phyloP scores from a whole-genome alignment of 1,140 invertebrate species.

The Aphis craccivora region DNA sequence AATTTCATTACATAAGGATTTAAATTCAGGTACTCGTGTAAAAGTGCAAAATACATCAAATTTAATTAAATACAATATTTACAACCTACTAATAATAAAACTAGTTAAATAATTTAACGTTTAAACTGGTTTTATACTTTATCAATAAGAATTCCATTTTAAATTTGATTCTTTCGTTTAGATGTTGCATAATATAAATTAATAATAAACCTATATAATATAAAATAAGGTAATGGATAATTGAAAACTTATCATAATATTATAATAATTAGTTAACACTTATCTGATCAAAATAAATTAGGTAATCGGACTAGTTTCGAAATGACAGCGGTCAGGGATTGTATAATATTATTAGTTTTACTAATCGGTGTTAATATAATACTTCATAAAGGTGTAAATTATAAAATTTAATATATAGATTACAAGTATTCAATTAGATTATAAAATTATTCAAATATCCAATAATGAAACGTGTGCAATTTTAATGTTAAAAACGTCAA shows the following conservation, averaged over 20 bases:
- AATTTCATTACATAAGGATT: background rate
- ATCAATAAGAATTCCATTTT: background rate
- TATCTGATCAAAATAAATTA: background rate
- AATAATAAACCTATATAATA: too few species aligned
- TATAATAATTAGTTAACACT: background rate
- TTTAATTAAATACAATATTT: conserved; percentile 20
- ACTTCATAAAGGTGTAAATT: background rate
- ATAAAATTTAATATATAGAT: background rate
- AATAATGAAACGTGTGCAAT: background rate
- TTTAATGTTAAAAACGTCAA: background rate
- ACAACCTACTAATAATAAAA: background rate
- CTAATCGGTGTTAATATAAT: background rate
- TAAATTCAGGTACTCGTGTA: background rate
- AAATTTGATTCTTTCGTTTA: background rate
- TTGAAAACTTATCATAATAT: conserved; percentile 10
- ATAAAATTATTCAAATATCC: background rate
- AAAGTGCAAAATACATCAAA: background rate
- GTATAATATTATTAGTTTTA: background rate
- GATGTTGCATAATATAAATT: background rate
- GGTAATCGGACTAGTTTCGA: background rate
- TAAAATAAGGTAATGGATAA: too few species aligned
- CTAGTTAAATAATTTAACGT: conserved; percentile 4
- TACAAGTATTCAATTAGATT: background rate
- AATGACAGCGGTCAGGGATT: background rate
- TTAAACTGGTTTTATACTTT: background rate